Base-by-base conservation (phyloP, 2,888 invertebrate species). In the Phaonia tiefii region DNA sequence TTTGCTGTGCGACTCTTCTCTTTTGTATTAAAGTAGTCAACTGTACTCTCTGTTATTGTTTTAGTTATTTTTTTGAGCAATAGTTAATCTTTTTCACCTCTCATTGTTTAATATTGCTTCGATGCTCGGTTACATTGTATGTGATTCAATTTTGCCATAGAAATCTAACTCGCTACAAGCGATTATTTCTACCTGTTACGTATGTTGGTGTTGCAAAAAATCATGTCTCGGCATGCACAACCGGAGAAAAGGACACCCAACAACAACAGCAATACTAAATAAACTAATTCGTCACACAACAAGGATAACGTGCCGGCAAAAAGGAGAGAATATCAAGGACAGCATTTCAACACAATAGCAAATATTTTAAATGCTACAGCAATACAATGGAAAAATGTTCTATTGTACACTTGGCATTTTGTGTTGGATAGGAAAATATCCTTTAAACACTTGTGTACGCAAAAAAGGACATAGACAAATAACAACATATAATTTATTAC, bases 401-500 rank as follows among this genome's bases (percentile, higher is more conserved):
- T 37, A 31, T 58, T 67, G 8, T 31, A 8, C 42, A 46, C 56
- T 75, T 54, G 49, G 56, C 46, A 54, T 58, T 60, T 67, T 71
- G 20, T 54, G 20, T 7, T 39, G 15, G 26, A 22, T 37, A 5
- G 13, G 20, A 17, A 60, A 69, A 73, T 72, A 80, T 76, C 17
- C 65, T 7, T 5, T 31, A 25, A 74, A 79, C 79, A 82, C 82
- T 82, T 79, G 76, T 79, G 46, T 42, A 15, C 25, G 60, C 71
- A 72, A 58, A 78, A 70, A 17, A 44, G 37, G 42, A 20, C 15
- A 39, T 26, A 56, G 31, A 31, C 15, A 66, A 31, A 51, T 44
- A 44, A 65, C 65, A 65, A 65, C 42, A 65, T 42, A 7, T 20
- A 72, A 67, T 44, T 58, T 60, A 60, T 66, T 72, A 51, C 7